Evolutionary conservation across 2,797 vertebrate species (phyloP).

Genomic region (Gallinago solitaria): DNA sequence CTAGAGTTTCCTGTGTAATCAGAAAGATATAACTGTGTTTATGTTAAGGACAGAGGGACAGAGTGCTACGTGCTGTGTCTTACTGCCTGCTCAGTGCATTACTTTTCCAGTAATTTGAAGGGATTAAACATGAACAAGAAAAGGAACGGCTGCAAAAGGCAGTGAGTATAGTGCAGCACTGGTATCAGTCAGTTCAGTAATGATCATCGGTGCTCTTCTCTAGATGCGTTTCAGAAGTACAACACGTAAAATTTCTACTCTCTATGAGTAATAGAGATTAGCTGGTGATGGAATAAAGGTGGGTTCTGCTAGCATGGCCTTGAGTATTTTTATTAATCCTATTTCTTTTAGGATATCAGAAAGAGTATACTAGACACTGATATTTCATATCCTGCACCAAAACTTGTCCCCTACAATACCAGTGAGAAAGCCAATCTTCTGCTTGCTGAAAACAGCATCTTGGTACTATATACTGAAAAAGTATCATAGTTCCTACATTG

Average conservation of each 20-base stretch:
- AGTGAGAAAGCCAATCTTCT: background rate
- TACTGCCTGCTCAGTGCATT: background rate
- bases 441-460: background rate
- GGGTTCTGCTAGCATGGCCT: slow-evolving; percentile 4
- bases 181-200: background rate
- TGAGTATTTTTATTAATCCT: slow-evolving; percentile 32
- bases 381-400: background rate
- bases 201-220: background rate
- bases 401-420: background rate
- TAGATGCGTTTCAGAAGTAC: background rate
- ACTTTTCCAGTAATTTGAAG: background rate
- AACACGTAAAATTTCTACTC: background rate
- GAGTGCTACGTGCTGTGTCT: background rate
- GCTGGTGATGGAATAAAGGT: background rate
- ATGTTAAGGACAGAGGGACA: background rate
- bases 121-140: background rate
- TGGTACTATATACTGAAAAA: background rate
- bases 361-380: background rate
- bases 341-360: background rate
- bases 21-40: background rate
- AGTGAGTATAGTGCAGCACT: background rate
- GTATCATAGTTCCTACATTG: background rate
- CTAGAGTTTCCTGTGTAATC: background rate
- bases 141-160: background rate
- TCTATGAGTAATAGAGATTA: slow-evolving; percentile 7